Base-by-base conservation (phyloP, 2,888 invertebrate genomes). In the Eudemis profundana region DNA sequence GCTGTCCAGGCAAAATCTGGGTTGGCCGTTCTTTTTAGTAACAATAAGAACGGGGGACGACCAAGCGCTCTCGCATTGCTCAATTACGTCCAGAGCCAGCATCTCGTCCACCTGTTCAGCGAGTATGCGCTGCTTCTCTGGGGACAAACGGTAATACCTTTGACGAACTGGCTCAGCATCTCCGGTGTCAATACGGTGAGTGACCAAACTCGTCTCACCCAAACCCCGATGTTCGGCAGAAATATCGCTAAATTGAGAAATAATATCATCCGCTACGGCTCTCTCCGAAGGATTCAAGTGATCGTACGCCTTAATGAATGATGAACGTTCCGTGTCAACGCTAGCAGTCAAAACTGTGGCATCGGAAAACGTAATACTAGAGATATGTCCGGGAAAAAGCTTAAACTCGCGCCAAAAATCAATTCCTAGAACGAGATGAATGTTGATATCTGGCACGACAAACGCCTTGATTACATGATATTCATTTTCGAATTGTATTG, bases 161-260 rank as follows among this genome's bases (percentile, higher is more conserved):
- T n/a, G n/a, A n/a, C n/a, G n/a, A n/a, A n/a, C n/a, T n/a, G n/a
- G n/a, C n/a, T n/a, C n/a, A n/a, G n/a, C n/a, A n/a, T n/a, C n/a
- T n/a, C n/a, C n/a, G n/a, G n/a, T n/a, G n/a, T n/a, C n/a, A n/a
- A n/a, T n/a, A n/a, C n/a, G n/a, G n/a, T n/a, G n/a, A n/a, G n/a
- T 50, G 10, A 74, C 61, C 4, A 75, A 50, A 27, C 61, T 8
- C 3, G 76, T 77, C 12, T 62, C 17, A 29, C 72, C 73, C 17
- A 73, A 49, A 14, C 73, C 73, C 23, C 50, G 63, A 1, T 17
- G 0, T 14, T 60, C 59, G 36, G 44, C 59, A 4, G 68, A 71
- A 17, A 72, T 72, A 27, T 54, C 15, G 2, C 61, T 27, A 61
- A 67, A 70, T 29, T 68, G 44, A 0, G 57, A 5, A 10, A 70